phyloP scores from a whole-genome alignment of 1,140 invertebrate genomes.

The Holotrichia oblita region DNA sequence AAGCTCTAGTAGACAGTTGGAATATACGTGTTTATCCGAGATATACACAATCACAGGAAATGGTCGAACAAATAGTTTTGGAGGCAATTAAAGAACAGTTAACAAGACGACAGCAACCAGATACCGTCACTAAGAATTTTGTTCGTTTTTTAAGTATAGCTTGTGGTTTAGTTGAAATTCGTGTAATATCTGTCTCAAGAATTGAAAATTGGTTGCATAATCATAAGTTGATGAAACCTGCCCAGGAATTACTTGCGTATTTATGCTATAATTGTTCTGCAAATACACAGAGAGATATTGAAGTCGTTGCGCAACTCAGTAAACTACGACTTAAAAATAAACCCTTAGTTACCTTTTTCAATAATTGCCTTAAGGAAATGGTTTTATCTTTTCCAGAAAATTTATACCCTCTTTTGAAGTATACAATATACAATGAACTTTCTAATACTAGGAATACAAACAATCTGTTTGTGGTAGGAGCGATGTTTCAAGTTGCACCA shows the following conservation, averaged over 20 bases:
- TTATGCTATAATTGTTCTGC: conserved; percentile 90
- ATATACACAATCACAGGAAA: conserved; percentile 72
- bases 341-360: conserved; percentile 87
- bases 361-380: conserved; percentile 85
- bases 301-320: conserved; percentile 87
- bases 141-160: conserved; percentile 84
- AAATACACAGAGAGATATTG: conserved; percentile 82
- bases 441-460: conserved; percentile 92
- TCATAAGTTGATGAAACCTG: conserved; percentile 89
- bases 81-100: conserved; percentile 90
- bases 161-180: conserved; percentile 86
- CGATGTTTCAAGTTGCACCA: conserved; percentile 85
- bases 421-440: conserved; percentile 95
- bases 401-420: conserved; percentile 85
- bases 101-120: conserved; percentile 82
- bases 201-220: conserved; percentile 96
- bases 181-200: conserved; percentile 81
- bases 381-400: conserved; percentile 82
- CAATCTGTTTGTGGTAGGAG: conserved; percentile 88
- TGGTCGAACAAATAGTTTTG: conserved; percentile 83
- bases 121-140: conserved; percentile 88
- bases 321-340: conserved; percentile 95
- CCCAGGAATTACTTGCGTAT: conserved; percentile 93
- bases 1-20: conserved; percentile 58
- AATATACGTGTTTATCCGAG: conserved; percentile 65